Evolutionary conservation across 1,140 invertebrate species (phyloP), one percentile per base, ranked within the genome.

Genomic region (Paraescarpia echinospica): DNA sequence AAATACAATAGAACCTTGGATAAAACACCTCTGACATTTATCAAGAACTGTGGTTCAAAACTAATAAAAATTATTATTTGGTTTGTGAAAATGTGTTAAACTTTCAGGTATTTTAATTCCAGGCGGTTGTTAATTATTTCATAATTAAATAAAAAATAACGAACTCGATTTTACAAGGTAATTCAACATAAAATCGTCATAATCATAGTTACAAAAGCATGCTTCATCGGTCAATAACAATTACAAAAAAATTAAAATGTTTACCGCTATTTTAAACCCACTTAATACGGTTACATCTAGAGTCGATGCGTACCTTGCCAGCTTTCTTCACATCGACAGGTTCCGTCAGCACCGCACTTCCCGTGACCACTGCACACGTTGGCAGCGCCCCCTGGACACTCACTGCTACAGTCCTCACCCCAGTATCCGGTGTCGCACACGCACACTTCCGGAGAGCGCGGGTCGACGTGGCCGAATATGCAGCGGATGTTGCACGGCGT

Each of bases 371-470:
- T 93, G 88, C 94, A 94, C 9, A 92, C 9, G 90, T 92, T 93
- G 34, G 5, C 2, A 4, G 91, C 90, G 27, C 94, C 94, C 51
- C 93, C 93, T 77, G 93, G 92, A 91, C 94, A 94, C 31, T 91
- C 35, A 31, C 91, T n/a, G 27, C 92, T 91, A 92, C 94, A 94
- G 27, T 51, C 34, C 22, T 51, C 27, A 33, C 94, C 94, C 93
- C 93, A 94, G 92, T 93, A 94, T 27, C 94, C 94, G 22, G 59
- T 9, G 35, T 91, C 90, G 93, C 94, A 94, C 12, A 41, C 35
- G 51, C 94, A 94, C 8, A 33, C 31, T 34, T 92, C 92, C 51
- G 92, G 91, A 6, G 91, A 88, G 35, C 33, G 33, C 33, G 34
- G 34, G 35, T 93, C 91, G 18, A 93, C 35, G 22, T 93, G 12